Conservation (phyloP, 2,113 vertebrate genomes). For the Pitta sordida region DNA sequence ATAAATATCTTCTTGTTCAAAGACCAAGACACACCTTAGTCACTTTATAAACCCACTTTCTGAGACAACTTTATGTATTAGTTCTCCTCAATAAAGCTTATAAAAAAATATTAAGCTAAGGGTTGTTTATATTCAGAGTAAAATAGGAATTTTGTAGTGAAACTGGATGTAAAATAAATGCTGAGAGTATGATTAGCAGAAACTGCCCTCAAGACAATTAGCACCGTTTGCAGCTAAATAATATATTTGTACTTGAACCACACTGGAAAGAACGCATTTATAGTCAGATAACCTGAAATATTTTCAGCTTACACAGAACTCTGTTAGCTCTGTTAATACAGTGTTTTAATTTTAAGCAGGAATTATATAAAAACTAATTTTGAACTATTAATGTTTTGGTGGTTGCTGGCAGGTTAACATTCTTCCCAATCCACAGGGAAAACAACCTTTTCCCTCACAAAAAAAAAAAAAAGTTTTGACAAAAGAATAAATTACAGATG, state of each 20-base stretch:
- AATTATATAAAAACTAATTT: not conserved
- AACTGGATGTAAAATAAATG: not conserved
- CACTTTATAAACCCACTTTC: not conserved
- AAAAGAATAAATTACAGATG: slow-evolving; percentile 1
- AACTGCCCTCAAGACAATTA: not conserved
- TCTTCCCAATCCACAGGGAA: not conserved
- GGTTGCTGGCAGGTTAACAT: not conserved
- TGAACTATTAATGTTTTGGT: not conserved
- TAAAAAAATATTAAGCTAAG: not conserved
- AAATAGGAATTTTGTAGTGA: not conserved
- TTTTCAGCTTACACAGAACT: not conserved
- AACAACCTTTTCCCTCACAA: not conserved
- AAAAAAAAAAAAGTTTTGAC: not conserved
- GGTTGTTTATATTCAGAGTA: not conserved
- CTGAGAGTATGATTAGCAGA: not conserved
- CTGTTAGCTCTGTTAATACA: not conserved
- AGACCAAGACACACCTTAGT: not conserved
- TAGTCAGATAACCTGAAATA: not conserved
- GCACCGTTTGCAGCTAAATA: not conserved
- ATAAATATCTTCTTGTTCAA: not conserved
- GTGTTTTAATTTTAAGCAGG: not conserved
- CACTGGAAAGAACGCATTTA: not conserved
- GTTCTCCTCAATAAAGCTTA: not conserved
- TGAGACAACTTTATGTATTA: not conserved
- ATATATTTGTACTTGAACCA: not conserved